phyloP scores from a whole-genome alignment of 1,140 invertebrate species.

The Brachionus calyciflorus region DNA sequence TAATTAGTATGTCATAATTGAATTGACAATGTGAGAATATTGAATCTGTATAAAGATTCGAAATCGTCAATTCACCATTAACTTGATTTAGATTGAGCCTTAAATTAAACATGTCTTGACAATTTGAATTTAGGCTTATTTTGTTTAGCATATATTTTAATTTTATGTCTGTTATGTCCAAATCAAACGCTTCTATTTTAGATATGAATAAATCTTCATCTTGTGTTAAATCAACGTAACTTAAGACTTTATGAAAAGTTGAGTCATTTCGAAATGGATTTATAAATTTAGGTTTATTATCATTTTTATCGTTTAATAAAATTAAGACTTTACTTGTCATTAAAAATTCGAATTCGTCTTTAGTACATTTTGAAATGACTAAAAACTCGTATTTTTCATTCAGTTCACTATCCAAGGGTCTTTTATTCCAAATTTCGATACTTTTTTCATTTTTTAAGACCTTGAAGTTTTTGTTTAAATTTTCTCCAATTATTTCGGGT shows the following conservation, averaged over 20 bases:
- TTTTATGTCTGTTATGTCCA: not conserved
- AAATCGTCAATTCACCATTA: slow-evolving; percentile 3
- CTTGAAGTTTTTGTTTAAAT: not conserved
- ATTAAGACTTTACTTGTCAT: not conserved
- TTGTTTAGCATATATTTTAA: not conserved
- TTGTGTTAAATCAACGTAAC: not conserved
- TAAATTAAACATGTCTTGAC: slow-evolving; percentile 12
- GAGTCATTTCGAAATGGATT: not conserved
- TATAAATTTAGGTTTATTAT: not conserved
- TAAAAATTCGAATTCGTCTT: not conserved
- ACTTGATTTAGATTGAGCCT: not conserved
- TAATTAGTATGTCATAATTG: not conserved
- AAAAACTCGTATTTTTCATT: not conserved
- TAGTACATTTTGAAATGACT: not conserved
- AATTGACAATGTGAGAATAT: not conserved
- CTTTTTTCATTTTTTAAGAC: not conserved
- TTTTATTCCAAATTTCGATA: not conserved
- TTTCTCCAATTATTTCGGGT: not conserved
- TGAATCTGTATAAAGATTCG: slow-evolving; percentile 1
- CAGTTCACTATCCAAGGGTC: not conserved
- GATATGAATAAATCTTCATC: not conserved
- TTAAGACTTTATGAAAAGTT: not conserved
- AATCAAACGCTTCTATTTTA: not conserved
- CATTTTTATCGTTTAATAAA: not conserved
- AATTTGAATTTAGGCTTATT: not conserved